Base-by-base conservation (phyloP, 2,888 invertebrate genomes). In the Spialia ferax region DNA sequence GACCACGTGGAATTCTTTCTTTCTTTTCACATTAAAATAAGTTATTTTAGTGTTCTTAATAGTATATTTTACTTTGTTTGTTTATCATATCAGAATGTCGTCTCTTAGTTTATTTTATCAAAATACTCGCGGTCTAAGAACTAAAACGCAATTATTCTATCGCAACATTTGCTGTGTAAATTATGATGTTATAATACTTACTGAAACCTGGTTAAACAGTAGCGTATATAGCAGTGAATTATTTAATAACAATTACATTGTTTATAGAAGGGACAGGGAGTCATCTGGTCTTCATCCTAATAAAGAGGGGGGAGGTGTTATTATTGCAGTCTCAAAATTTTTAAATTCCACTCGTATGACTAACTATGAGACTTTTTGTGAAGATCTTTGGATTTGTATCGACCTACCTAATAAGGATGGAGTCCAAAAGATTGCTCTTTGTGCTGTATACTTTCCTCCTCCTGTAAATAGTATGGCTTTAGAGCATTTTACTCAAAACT, bases 211-310 rank as follows among this genome's bases (percentile, higher is more conserved):
- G 48, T 20, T 48, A 48, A 48, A 52, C 23, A 52, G 50, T 23
- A 23, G 18, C 2, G 23, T 52, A 4, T 52, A 11, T 20, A 52
- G 22, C 11, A 13, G 22, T 11, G 50, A 52, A 52, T 23, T 52
- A 1, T 52, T 52, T 52, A 23, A 52, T 52, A 23, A 23, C 6
- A 23, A 23, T 13, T 52, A 52, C 23, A 10, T 22, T 23, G 50
- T 52, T 4, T 52, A 23, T 13, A 52, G 50, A 23, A 52, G 50
- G 50, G 50, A 52, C 23, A 52, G 50, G 10, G 50, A 52, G 23
- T 18, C 50, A 3, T 52, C 50, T 5, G 50, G 13, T 1, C 20
- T 52, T 2, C 10, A 52, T 22, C 23, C 23, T 8, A 1, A 23
- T 13, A 52, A 52, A 11, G 50, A 52, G 0, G 50, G 50, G 0